Evolutionary conservation across 2,888 invertebrate genomes (phyloP).

Genomic region (Drosophila nr. perissopoda): DNA sequence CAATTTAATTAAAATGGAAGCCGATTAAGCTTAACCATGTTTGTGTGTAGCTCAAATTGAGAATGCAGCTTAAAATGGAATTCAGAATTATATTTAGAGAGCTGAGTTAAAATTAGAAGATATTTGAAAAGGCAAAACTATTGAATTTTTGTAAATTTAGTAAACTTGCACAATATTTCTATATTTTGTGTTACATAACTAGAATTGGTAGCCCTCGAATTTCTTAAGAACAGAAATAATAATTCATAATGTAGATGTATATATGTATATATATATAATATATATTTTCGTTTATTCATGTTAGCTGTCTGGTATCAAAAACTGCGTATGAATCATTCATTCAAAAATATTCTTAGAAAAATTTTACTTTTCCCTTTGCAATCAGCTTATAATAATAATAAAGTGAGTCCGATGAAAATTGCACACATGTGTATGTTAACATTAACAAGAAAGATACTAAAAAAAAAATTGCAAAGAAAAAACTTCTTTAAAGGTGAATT

Average conservation of each 20-base stretch:
- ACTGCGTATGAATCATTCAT: not conserved
- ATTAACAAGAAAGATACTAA: not conserved
- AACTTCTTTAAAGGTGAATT: not conserved
- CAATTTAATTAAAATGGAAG: slow-evolving; percentile 16
- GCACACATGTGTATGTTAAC: not conserved
- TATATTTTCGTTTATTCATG: no score
- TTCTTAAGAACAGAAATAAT: not conserved
- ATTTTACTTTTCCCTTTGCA: not conserved
- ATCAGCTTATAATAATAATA: not conserved
- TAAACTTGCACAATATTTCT: not conserved
- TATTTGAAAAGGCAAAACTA: not conserved
- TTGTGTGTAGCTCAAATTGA: not conserved
- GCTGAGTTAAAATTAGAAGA: not conserved
- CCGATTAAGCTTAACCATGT: not conserved
- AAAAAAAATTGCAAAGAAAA: not conserved
- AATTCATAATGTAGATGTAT: not conserved
- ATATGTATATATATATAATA: no score
- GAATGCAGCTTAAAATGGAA: not conserved
- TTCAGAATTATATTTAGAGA: not conserved
- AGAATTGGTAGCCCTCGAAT: not conserved
- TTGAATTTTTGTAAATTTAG: not conserved
- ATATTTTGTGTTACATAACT: not conserved
- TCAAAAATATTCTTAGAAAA: not conserved
- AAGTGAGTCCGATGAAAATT: not conserved
- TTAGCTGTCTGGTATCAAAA: not conserved